Base-by-base conservation (phyloP, 1,140 invertebrate genomes). In the Drosophila neocordata region DNA sequence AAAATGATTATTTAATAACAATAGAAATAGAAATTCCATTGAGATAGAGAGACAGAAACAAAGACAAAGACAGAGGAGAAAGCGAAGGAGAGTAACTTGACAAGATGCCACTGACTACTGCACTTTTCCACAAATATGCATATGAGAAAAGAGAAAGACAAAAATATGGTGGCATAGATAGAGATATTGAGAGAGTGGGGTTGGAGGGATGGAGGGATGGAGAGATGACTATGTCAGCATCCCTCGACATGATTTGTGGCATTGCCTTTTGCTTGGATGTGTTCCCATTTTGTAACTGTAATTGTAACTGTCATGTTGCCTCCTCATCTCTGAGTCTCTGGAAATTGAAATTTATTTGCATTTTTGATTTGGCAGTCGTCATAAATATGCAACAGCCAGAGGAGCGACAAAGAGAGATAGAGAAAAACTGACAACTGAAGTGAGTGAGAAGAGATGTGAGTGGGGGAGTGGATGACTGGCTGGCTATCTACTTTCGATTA, bases 321-420 rank as follows among this genome's bases (percentile, higher is more conserved):
- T 52, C 65, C 77, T 74, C 82, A 64, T 66, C 73, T 82, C 63
- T 53, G 64, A 85, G 82, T 77, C 27, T 18, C 53, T 87, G 77
- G 79, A 78, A 87, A 82, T 87, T 87, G 82, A 87, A 87, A 87
- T 87, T 87, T 87, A 87, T 87, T 87, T 87, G 78, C 81, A 85
- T 85, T 85, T 85, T 85, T 85, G 81, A 85, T 85, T 87, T 78
- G 82, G 65, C 70, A 85, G 70, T 77, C 82, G 62, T 75, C 78
- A 85, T 87, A 85, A 85, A 85, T 85, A 85, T 85, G 81, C 83
- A 85, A 75, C 66, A 64, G 63, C 76, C 63, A 22, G 41, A 41
- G 13, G 37, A 37, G 62, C 52, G 15, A 48, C 18, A 48, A 11
- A 15, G 8, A 9, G 4, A 48, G 41, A 20, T 8, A 41, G 51